A percentile compares a stretch with the other conserved stretches of the same genome.
phyloP scores from a whole-genome alignment of 2,888 invertebrate genomes.

The Apoda limacodes region DNA sequence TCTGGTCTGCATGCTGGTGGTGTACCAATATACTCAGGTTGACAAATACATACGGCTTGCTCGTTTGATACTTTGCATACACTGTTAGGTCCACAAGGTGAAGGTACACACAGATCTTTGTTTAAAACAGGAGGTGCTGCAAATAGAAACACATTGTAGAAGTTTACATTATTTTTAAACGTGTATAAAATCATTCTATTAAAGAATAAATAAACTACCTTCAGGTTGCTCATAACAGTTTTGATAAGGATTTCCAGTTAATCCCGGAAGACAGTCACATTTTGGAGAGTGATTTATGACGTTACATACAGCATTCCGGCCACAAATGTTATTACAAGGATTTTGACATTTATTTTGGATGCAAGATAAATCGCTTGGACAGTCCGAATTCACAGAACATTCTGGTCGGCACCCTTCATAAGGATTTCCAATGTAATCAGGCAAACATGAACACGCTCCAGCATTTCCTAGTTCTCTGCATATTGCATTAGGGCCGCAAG shows the following conservation, averaged over 20 bases:
- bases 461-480: conserved; percentile 77
- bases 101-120: conserved; percentile 76
- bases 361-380: conserved; percentile 77
- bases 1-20: conserved; percentile 77
- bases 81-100: conserved; percentile 82
- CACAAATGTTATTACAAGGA: conserved; percentile 82
- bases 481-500: conserved; percentile 80
- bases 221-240: conserved; percentile 53
- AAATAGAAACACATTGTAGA: too few species aligned
- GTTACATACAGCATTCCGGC: conserved; percentile 77
- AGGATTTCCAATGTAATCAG: conserved; percentile 80
- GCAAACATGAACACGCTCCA: conserved; percentile 76
- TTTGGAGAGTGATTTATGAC: conserved; percentile 78
- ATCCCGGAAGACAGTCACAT: conserved; percentile 75
- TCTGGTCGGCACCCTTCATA: conserved; percentile 83
- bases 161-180: not conserved
- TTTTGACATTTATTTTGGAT: conserved; percentile 79
- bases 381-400: conserved; percentile 80
- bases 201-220: conserved; percentile 32
- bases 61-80: conserved; percentile 78
- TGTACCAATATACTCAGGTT: conserved; percentile 73
- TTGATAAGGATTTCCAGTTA: conserved; percentile 72
- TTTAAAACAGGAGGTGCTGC: conserved; percentile 37
- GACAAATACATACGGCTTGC: conserved; percentile 79
- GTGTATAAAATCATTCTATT: not conserved